Evolutionary conservation across 2,888 invertebrate genomes (phyloP), one percentile per base, ranked within the genome.

Genomic region (Acrocera orbiculus): DNA sequence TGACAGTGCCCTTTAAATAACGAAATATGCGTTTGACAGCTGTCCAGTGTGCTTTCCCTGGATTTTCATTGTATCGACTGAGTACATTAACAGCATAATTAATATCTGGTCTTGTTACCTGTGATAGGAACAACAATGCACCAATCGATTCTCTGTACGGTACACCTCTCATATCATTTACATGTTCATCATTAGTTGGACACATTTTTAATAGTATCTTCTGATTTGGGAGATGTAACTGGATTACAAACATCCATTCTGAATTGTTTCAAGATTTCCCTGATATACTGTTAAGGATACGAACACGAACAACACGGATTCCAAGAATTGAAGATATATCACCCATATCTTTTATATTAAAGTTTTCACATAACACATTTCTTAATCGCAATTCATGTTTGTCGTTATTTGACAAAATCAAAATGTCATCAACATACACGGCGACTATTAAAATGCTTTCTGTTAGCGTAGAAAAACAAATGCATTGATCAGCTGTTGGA

Each of bases 1-100:
- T 30, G 13, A 31, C 27, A 3, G 47, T 49, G 17, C 42, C 34
- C 30, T 42, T 43, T 34, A 50, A 31, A 36, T 51, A 51, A 22
- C 42, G 35, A 4, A 50, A 37, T 6, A 51, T 44, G 30, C 46
- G 35, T 29, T 47, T 46, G 9, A 38, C 39, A 14, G 41, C 39
- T 8, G 27, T n/a, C 42, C 43, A 42, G 25, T 43, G 41, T 19
- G 37, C 28, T 15, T 34, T 33, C 8, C 40, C 35, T 8, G 41
- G 40, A 30, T 44, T 42, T 4, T 30, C 22, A 23, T 39, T 38
- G 20, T 23, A 42, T 15, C 36, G 25, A 27, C 40, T 40, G 5
- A 43, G 30, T n/a, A n/a, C 14, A 35, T 34, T 41, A 5, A 41
- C 32, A 9, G 41, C 35, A 16, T 33, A 40, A 13, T 24, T 17